Conservation (phyloP, 2,113 vertebrate species). For the Colossoma macropomum region DNA sequence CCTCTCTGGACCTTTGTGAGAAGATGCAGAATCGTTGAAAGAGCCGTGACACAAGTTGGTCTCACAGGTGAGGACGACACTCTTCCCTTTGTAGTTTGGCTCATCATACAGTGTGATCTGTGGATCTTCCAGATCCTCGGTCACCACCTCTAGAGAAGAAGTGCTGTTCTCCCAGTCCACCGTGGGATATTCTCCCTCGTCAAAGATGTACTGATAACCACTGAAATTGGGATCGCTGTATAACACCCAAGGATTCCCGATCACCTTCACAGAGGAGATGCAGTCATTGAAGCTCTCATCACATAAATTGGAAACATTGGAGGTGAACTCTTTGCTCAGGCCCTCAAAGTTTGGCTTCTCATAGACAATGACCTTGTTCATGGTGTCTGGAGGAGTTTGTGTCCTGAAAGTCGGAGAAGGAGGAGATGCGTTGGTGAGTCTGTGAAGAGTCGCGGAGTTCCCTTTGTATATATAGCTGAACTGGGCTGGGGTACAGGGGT, state of each 20-base stretch:
- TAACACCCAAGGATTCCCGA: background rate
- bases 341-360: background rate
- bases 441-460: too few relatives aligned
- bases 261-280: conserved; percentile 4
- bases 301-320: background rate
- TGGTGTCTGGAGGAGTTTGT: background rate
- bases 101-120: background rate
- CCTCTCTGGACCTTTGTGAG: background rate
- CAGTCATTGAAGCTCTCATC: background rate
- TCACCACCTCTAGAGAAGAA: background rate
- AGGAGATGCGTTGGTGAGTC: background rate
- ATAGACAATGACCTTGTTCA: background rate
- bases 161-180: background rate
- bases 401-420: background rate
- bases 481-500: too few relatives aligned
- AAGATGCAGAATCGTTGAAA: background rate
- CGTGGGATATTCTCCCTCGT: background rate
- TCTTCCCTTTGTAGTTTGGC: background rate
- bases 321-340: background rate
- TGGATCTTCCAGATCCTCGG: background rate
- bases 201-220: background rate
- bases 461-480: too few relatives aligned
- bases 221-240: background rate
- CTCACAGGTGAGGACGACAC: background rate
- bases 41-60: background rate